phyloP scores from a whole-genome alignment of 2,113 vertebrate genomes.

The Phoenicopterus ruber region DNA sequence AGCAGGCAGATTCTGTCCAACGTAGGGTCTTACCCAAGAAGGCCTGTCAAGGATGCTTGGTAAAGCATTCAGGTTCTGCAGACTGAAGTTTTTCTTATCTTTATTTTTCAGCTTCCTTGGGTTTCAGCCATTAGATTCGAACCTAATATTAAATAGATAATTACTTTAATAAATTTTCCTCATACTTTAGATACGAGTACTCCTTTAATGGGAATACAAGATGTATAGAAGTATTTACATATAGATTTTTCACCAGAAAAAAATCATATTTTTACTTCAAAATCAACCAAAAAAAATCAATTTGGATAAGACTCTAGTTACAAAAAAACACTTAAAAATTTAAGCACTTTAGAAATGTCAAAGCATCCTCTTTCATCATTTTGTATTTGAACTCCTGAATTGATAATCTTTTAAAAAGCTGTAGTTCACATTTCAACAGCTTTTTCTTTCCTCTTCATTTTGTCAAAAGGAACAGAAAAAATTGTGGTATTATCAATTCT shows the following conservation, averaged over 20 bases:
- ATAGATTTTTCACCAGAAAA: not conserved
- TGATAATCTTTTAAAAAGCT: not conserved
- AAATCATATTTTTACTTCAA: not conserved
- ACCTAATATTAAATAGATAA: not conserved
- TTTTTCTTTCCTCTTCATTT: not conserved
- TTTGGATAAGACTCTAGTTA: not conserved
- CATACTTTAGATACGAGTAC: not conserved
- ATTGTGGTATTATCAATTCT: not conserved
- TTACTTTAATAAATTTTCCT: not conserved
- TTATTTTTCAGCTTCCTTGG: not conserved
- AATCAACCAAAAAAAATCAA: not conserved
- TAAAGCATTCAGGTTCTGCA: not conserved
- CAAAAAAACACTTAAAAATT: not conserved
- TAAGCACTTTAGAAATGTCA: not conserved
- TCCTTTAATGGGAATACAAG: not conserved
- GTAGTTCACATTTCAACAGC: not conserved
- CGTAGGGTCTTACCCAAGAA: not conserved
- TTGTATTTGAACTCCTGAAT: not conserved
- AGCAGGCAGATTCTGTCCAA: not conserved
- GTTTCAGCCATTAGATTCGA: not conserved
- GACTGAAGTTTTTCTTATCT: not conserved
- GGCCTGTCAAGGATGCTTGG: not conserved
- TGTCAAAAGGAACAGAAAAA: not conserved
- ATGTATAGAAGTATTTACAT: not conserved
- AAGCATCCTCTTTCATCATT: not conserved